These are phyloP conservation scores for Aptenodytes forsteri DNA, from an alignment of 2,113 vertebrate species.

Conservation along the genomic window DNA sequence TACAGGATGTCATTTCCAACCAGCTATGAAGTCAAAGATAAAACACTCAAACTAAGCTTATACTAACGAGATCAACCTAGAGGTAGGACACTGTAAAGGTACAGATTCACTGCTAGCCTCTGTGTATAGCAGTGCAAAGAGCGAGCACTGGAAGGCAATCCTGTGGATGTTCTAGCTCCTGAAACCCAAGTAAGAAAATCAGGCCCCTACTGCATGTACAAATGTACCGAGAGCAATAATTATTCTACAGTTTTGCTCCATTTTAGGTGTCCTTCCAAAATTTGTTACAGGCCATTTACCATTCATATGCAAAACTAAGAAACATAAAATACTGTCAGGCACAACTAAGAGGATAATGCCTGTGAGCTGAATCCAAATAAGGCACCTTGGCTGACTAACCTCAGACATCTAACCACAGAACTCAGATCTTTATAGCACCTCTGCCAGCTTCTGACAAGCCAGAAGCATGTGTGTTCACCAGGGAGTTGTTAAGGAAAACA, in stretches of 20 bases:
- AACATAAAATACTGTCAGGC: neutral
- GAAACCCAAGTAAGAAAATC: neutral
- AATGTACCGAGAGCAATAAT: neutral
- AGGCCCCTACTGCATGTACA: neutral
- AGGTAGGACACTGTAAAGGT: neutral
- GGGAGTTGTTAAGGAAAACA: neutral
- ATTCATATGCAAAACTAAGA: neutral
- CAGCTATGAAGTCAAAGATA: neutral
- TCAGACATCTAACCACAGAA: neutral
- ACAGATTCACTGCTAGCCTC: neutral
- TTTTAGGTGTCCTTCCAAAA: neutral
- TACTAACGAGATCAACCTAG: accelerated
- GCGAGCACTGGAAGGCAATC: neutral
- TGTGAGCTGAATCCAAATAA: neutral
- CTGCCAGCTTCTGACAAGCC: neutral
- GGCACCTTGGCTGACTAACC: neutral
- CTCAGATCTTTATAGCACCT: neutral
- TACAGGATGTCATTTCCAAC: neutral
- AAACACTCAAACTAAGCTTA: neutral
- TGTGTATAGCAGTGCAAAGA: neutral
- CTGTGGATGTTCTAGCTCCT: neutral
- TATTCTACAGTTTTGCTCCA: neutral
- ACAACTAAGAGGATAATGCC: neutral
- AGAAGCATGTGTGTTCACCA: neutral
- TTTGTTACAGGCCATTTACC: neutral